Base-by-base conservation (phyloP, 2,113 vertebrate species). In the Macroglossus sobrinus region DNA sequence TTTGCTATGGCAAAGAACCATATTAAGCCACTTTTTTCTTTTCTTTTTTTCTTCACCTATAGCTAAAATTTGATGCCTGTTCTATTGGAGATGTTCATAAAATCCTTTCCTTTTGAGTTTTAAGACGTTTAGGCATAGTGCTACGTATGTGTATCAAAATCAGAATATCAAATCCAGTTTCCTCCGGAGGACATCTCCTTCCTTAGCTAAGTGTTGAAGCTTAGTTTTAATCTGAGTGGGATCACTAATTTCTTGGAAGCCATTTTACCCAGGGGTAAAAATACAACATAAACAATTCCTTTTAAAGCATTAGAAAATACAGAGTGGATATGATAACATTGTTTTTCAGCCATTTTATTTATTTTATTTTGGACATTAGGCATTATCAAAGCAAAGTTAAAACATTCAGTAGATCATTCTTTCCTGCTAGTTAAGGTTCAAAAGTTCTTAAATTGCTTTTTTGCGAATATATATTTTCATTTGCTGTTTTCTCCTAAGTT, bases 391-490 rank as follows among this genome's bases (percentile, higher is more conserved):
- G 91, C 75, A 87, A 95, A 97, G 45, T 84, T 64, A 81, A 94
- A 84, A 3, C 69, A 30, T 30, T 79, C 45, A 35, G 9, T 50
- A 35, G 22, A 74, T 30, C 43, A n/a, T 94, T 82, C 50, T 95
- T 64, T 81, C 79, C 40, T 94, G 18, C 78, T 69, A 82, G 66
- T 95, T 96, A 94, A 96, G 89, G 30, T 98, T 98, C 92, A 96
- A 75, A 98, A 97, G 89, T 98, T 97, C 78, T 90, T 96, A 0
- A 96, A 75, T 96, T 95, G 93, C 64, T 94, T 98, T 98, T 89
- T 93, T n/a, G 24, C 59, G 35, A 30, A 85, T 89, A 87, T 95
- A 13, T 93, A 0, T 9, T 91, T 97, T 91, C 95, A 94, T 97
- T 96, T 97, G 93, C 57, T 68, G 30, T 91, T 95, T 98, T 28